Percentiles rank a stretch among this genome's conserved stretches.
Evolutionary conservation across 2,888 invertebrate species (phyloP).

Genomic region (Ceraclea dissimilis): DNA sequence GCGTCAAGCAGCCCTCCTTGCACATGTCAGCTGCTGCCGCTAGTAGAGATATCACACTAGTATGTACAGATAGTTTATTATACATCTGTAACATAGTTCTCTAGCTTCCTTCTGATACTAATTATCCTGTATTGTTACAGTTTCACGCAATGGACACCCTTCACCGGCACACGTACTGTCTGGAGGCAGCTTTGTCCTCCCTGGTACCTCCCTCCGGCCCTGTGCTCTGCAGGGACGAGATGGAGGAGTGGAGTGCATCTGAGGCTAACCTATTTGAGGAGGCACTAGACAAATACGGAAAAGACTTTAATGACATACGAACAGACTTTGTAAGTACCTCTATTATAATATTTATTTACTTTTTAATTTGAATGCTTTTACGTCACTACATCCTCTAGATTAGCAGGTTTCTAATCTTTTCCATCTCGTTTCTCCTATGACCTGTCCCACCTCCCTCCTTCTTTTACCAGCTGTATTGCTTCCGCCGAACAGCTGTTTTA

Average conservation of each 20-base stretch:
- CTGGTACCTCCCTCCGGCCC: constrained; percentile 94
- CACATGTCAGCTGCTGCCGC: constrained; percentile 99
- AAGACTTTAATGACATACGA: constrained; percentile 97
- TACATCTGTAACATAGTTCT: not conserved
- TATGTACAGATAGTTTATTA: too few species aligned
- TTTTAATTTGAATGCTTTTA: constrained; percentile 4
- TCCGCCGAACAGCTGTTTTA: too few species aligned
- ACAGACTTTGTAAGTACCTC: constrained; percentile 83
- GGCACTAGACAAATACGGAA: constrained; percentile 95
- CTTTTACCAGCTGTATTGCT: too few species aligned
- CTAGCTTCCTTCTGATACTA: too few species aligned
- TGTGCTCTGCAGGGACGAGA: constrained; percentile 94
- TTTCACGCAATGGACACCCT: constrained; percentile 98
- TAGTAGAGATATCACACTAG: constrained; percentile 91
- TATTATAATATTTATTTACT: too few species aligned
- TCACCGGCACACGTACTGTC: constrained; percentile 86
- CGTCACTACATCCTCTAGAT: not conserved
- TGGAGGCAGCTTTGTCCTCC: constrained; percentile 84
- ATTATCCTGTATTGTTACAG: too few species aligned
- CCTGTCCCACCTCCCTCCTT: too few species aligned
- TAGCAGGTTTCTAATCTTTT: too few species aligned
- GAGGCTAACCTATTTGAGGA: constrained; percentile 99
- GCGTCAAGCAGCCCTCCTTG: constrained; percentile 95
- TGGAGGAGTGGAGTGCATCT: constrained; percentile 99
- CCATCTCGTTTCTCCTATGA: too few species aligned